phyloP scores from a whole-genome alignment of 2,888 invertebrate genomes.

The Heliothis peltigera region DNA sequence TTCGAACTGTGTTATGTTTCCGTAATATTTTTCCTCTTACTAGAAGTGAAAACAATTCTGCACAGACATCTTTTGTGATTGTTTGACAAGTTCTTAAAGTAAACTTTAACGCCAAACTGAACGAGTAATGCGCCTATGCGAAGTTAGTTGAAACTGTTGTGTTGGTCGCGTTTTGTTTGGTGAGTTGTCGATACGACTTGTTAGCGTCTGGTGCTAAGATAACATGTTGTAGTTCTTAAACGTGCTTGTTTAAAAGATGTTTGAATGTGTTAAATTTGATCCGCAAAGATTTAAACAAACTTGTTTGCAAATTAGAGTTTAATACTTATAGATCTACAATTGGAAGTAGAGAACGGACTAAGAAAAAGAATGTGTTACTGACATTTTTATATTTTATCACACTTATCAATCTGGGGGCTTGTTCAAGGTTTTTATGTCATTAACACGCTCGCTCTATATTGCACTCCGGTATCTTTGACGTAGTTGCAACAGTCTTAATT shows the following conservation, averaged over 20 bases:
- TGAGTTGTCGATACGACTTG: conserved; percentile 16
- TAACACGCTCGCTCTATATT: conserved; percentile 4
- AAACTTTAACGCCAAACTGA: conserved; percentile 29
- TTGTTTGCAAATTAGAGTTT: neutral
- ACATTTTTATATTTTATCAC: conserved; percentile 28
- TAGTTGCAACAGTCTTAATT: neutral
- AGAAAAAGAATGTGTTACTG: conserved; percentile 4
- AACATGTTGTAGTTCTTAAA: conserved; percentile 21
- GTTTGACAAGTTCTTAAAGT: conserved; percentile 43
- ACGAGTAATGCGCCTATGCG: neutral
- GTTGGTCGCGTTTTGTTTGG: neutral
- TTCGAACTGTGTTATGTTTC: conserved; percentile 47
- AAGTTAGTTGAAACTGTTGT: conserved; percentile 18
- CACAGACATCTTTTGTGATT: conserved; percentile 40
- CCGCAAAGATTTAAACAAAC: neutral
- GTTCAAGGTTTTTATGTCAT: conserved; percentile 16
- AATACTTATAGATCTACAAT: neutral
- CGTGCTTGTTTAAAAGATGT: neutral
- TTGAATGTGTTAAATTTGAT: neutral
- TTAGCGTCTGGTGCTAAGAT: conserved; percentile 32
- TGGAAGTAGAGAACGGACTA: neutral
- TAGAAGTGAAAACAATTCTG: conserved; percentile 50
- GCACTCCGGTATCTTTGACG: neutral
- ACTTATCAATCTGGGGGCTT: conserved; percentile 23
- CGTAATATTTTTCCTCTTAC: conserved; percentile 56